Percentiles rank a stretch among this genome's conserved stretches.
Conservation (phyloP, 2,888 invertebrate genomes). For the Troilus luridus region DNA sequence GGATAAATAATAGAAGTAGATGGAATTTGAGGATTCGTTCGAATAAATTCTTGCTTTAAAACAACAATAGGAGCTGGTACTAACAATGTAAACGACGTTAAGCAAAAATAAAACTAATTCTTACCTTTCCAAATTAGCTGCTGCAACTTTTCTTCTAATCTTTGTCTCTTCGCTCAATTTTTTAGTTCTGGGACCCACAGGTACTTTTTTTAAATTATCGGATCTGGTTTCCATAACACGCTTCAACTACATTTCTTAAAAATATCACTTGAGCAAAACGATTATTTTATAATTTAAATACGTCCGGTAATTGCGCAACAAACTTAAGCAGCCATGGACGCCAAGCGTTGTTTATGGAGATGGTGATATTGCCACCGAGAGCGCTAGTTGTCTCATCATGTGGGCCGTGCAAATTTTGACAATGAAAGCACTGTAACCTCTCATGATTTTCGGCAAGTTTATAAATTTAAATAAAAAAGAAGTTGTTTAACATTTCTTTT, state of each 20-base stretch:
- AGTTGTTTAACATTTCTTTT: background rate
- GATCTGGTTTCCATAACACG: conserved; percentile 53
- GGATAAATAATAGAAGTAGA: background rate
- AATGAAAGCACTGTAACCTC: background rate
- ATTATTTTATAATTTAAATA: background rate
- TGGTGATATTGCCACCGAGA: background rate
- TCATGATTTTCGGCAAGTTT: background rate
- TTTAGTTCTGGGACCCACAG: background rate
- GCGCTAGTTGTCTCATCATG: background rate
- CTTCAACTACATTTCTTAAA: conserved; percentile 44
- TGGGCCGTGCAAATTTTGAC: background rate
- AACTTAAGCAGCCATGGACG: conserved; percentile 24
- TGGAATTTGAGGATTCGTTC: background rate
- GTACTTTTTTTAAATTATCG: conserved; percentile 22
- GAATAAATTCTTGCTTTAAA: background rate
- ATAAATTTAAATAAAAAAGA: background rate
- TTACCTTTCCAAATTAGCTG: conserved; percentile 9
- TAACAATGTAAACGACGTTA: background rate
- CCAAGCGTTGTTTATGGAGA: background rate
- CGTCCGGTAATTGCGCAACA: background rate
- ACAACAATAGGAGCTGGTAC: background rate
- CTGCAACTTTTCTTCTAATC: background rate
- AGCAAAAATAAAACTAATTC: background rate
- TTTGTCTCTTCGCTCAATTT: background rate
- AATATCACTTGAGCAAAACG: background rate